Base-by-base conservation (phyloP, 2,113 vertebrate species). In the Girardinichthys multiradiatus region DNA sequence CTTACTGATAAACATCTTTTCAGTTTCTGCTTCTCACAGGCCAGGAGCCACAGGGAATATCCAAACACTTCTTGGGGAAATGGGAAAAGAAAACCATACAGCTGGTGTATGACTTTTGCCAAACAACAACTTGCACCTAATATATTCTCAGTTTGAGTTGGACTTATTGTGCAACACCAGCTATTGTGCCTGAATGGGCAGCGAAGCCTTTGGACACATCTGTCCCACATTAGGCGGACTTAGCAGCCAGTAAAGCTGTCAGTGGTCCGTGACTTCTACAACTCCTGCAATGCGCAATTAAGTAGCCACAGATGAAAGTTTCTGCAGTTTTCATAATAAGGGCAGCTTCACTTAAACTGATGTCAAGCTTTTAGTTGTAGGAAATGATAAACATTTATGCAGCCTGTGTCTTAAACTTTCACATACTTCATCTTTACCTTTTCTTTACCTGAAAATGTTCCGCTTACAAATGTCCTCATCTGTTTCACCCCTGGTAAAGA, bases 191-290 rank as follows among this genome's bases (percentile, higher is more conserved):
- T 70, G 31, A 72, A 54, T 14, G 42, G 54, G 24, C 33, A 45
- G 35, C 14, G 17, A 21, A 65, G 70, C 69, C 51, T 58, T 13
- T 31, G 12, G 1, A 62, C 27, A 82, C 77, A 80, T 87, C 64
- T 81, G 77, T 75, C 27, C 61, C 26, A 63, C 12, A n/a, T 75
- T 87, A 72, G 27, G 8, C 33, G 17, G 24, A 15, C 26, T 65
- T 4, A 9, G 31, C 13, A 4, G 37, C 62, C 48, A 77, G 57
- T 24, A 19, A 9, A 70, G 64, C 68, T 64, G 64, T 72, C 65
- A 66, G 51, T 7, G 33, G 60, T 33, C 61, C 27, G 24, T 63
- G 70, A 77, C 27, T 33, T 68, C 65, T 54, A 35, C 66, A 42
- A 68, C 54, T 80, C 59, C 73, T 71, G 48, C 59, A 30, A 4